Evolutionary conservation across 2,113 vertebrate species (phyloP), one percentile per base, ranked within the genome.

Genomic region (Centropus unirufus): DNA sequence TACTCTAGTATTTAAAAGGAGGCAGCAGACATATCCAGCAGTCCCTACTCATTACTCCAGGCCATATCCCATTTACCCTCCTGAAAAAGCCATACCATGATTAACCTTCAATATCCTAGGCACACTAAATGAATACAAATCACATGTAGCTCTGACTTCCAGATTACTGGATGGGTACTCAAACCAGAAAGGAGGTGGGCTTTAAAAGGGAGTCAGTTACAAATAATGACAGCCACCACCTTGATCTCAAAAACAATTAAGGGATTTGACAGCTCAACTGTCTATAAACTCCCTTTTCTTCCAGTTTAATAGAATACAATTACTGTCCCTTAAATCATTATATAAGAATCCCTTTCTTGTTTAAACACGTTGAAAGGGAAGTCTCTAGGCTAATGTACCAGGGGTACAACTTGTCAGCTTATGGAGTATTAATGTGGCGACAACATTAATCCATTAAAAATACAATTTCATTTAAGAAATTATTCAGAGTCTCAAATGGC

Each of bases 371-470:
- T 32, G 18, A 11, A 70, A 63, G 18, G 69, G 47, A 87, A 87
- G 78, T 55, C 42, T 73, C 85, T 6, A 64, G 74, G 87, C 89
- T 72, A 69, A 51, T 11, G 55, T 64, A 89, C 18, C n/a, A 47
- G 29, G 11, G 39, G 6, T 76, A 34, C 64, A 83, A 93, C 90
- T 87, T 89, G 74, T 79, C 70, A 83, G 5, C 12, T 92, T 91
- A 91, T 34, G 67, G n/a, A 34, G 46, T 23, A 83, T 77, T 87
- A 87, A 91, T 14, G 29, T 9, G 42, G 78, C 67, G 92, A 95
- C 72, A 94, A 70, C 59, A 66, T 67, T 34, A 79, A 91, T 84
- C 70, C 89, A 62, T 59, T 72, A 46, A 51, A 97, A 93, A 75
- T 34, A 26, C 10, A 29, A 62, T 69, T 92, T 86, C 20, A 63